These are phyloP conservation scores for Proctacanthus coquilletti DNA, from an alignment of 1,140 invertebrate genomes.

Conservation along the genomic window DNA sequence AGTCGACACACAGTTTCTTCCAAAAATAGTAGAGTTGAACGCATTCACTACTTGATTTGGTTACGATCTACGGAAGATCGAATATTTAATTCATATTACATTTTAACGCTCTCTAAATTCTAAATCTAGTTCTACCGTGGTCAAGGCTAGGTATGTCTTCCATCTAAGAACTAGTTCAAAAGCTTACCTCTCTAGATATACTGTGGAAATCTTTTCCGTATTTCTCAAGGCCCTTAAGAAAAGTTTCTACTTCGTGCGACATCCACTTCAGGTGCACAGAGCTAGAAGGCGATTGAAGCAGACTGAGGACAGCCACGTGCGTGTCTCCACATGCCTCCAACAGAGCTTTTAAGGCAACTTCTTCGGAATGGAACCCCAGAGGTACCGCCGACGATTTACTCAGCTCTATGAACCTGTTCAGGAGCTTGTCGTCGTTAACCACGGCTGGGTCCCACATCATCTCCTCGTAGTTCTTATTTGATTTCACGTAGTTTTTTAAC, in stretches of 20 bases:
- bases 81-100: slow-evolving; percentile 1
- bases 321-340: slow-evolving; percentile 76
- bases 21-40: slow-evolving; percentile 97
- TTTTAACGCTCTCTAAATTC: not conserved
- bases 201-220: slow-evolving; percentile 87
- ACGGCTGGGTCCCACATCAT: slow-evolving; percentile 76
- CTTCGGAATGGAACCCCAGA: slow-evolving; percentile 82
- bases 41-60: slow-evolving; percentile 85
- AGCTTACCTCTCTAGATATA: slow-evolving; percentile 68
- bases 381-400: slow-evolving; percentile 82
- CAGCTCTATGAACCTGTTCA: slow-evolving; percentile 62
- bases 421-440: slow-evolving; percentile 22
- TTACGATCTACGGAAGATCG: slow-evolving; percentile 43
- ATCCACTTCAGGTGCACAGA: slow-evolving; percentile 75
- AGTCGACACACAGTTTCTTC: slow-evolving; percentile 90
- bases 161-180: too few relatives aligned
- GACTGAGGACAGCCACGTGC: slow-evolving; percentile 68
- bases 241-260: slow-evolving; percentile 69
- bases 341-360: slow-evolving; percentile 83
- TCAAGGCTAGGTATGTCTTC: too few relatives aligned
- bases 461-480: slow-evolving; percentile 43
- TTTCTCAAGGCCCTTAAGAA: slow-evolving; percentile 73
- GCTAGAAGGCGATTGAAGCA: slow-evolving; percentile 53
- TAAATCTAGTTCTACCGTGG: too few relatives aligned
- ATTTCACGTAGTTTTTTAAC: slow-evolving; percentile 21